Evolutionary conservation across 1,140 invertebrate species (phyloP).

Genomic region (Bombus turneri): DNA sequence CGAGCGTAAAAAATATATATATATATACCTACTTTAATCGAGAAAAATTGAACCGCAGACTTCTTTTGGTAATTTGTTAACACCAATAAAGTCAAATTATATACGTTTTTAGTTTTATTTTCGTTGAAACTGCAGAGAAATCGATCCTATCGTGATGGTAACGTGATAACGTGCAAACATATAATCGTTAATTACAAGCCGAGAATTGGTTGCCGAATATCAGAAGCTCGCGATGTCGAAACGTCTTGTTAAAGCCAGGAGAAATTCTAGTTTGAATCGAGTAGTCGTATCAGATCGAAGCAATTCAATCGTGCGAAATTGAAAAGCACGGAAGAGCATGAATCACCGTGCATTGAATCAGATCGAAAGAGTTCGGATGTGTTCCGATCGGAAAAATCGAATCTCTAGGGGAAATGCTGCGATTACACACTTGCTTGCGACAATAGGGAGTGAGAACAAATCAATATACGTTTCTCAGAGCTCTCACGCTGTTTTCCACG

Average conservation of each 20-base stretch:
- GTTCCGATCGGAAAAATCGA: constrained; percentile 54
- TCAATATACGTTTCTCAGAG: constrained; percentile 34
- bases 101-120: not conserved
- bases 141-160: not conserved
- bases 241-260: constrained; percentile 23
- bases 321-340: constrained; percentile 51
- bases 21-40: not conserved
- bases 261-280: constrained; percentile 22
- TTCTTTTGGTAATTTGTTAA: not conserved
- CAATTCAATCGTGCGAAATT: constrained; percentile 52
- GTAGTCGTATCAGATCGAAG: constrained; percentile 45
- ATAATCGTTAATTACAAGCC: constrained; percentile 11
- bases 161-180: not conserved
- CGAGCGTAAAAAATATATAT: not conserved
- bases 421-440: constrained; percentile 53
- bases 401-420: constrained; percentile 39
- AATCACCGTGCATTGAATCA: constrained; percentile 53
- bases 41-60: not conserved
- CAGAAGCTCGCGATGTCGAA: not conserved
- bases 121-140: not conserved
- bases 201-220: not conserved
- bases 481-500: not conserved
- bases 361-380: constrained; percentile 51
- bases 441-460: constrained; percentile 37
- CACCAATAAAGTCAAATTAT: too few species aligned